Evolutionary conservation across 2,888 invertebrate genomes (phyloP).

Genomic region (Meandrusa payeni): DNA sequence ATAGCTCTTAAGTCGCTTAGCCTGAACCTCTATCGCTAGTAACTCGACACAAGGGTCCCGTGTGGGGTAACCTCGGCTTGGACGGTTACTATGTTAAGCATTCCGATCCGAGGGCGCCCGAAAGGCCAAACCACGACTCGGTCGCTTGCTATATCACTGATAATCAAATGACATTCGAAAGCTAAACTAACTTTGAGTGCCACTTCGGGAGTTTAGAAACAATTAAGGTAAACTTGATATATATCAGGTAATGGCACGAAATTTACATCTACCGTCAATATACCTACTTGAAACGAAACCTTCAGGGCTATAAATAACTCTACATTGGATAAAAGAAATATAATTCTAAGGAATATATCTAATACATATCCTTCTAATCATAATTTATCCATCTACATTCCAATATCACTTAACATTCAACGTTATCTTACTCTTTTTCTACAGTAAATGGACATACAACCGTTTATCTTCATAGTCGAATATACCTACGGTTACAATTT

Average conservation of each 20-base stretch:
- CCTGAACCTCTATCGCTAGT: too few relatives aligned
- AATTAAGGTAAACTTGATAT: too few relatives aligned
- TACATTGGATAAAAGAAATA: conserved; percentile 38
- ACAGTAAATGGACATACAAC: conserved; percentile 79
- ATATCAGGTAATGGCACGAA: conserved; percentile 8
- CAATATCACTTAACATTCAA: conserved; percentile 46
- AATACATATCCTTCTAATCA: conserved; percentile 28
- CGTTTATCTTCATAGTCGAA: conserved; percentile 55
- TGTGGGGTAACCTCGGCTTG: too few relatives aligned
- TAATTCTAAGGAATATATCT: conserved; percentile 49
- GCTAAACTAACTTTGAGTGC: too few relatives aligned
- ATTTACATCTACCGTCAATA: conserved; percentile 16
- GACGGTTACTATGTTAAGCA: too few relatives aligned
- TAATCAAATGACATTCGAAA: too few relatives aligned
- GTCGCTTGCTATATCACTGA: too few relatives aligned
- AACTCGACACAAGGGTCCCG: too few relatives aligned
- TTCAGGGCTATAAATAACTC: conserved; percentile 34
- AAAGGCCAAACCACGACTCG: too few relatives aligned
- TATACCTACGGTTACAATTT: conserved; percentile 54
- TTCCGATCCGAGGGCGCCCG: too few relatives aligned
- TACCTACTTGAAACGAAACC: conserved; percentile 36
- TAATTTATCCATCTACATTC: conserved; percentile 26
- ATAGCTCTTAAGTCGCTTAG: too few relatives aligned
- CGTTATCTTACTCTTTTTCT: conserved; percentile 47
- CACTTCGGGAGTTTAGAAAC: too few relatives aligned